Conservation (phyloP, 2,888 invertebrate genomes). For the Plebejus anna region DNA sequence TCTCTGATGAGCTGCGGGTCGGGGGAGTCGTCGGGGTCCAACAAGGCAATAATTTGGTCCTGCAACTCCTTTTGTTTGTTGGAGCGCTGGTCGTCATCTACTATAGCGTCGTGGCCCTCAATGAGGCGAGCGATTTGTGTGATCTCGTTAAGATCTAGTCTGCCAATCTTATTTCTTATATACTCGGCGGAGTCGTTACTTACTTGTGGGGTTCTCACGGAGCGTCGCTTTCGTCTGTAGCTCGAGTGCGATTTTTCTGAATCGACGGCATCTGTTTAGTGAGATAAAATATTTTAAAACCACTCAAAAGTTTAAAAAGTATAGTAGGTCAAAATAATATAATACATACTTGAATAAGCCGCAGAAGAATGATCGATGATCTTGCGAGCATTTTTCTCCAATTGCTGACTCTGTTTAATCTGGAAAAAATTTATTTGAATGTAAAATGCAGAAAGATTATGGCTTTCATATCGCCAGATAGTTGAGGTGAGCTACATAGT, state of each 20-base stretch:
- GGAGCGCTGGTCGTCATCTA: conserved; percentile 41
- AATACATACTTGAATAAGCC: conserved; percentile 62
- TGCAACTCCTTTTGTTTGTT: conserved; percentile 61
- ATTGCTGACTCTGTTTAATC: conserved; percentile 66
- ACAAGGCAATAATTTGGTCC: conserved; percentile 61
- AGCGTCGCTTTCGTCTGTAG: conserved; percentile 64
- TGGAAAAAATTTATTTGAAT: conserved; percentile 39
- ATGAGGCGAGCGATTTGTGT: conserved; percentile 63
- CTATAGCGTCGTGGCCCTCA: conserved; percentile 59
- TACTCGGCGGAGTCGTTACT: conserved; percentile 68
- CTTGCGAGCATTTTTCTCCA: conserved; percentile 60
- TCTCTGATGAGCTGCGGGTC: conserved; percentile 54
- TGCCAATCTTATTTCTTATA: conserved; percentile 64
- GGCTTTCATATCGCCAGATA: not conserved
- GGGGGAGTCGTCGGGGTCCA: conserved; percentile 63
- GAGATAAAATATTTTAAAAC: not conserved
- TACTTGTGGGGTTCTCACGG: conserved; percentile 62
- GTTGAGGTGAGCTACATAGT: too few relatives aligned
- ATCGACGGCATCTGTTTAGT: conserved; percentile 57
- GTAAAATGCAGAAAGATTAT: not conserved
- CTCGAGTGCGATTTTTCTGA: conserved; percentile 66
- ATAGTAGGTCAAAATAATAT: not conserved
- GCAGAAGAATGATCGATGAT: conserved; percentile 55
- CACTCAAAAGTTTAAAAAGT: not conserved
- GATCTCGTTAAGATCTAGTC: conserved; percentile 65